Evolutionary conservation across 2,113 vertebrate species (phyloP), one percentile per base, ranked within the genome.

Genomic region (Chlamydotis undulata): DNA sequence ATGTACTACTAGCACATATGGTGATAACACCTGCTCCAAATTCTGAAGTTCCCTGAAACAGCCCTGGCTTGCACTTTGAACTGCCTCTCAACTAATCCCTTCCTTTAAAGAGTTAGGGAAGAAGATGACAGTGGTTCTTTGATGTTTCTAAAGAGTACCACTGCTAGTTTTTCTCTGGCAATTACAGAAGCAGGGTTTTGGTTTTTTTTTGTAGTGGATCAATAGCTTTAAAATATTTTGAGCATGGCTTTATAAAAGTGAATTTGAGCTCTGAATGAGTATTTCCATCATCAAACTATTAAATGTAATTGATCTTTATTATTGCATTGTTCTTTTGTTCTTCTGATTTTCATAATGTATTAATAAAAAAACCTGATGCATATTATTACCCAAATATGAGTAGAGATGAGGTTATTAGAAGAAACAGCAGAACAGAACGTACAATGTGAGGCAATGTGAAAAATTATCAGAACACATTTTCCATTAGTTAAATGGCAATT

Each of bases 11-110:
- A 89, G 61, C 90, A 93, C 91, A 96, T 96, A 77, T 93, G 89
- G 95, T 84, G 96, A 90, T 96, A 89, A 81, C 96, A 97, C 96
- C 95, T 97, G 96, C 94, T 97, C 83, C 29, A 33, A 78, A 96
- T 97, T 96, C 93, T 84, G 89, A 78, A 92, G 84, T 93, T 93
- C 78, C 31, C 64, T 92, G 83, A 86, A 95, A 95, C 56, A 90
- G 79, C 73, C 90, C 92, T 93, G 83, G 45, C 83, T 95, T 97
- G 84, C 82, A 95, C 90, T 97, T 96, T 97, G 94, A 96, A 95
- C 90, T 96, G 71, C 83, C 67, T 96, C 87, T 96, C 89, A 88
- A 93, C 71, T 96, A 97, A 97, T 97, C 91, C 89, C 55, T 94
- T 93, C 71, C 33, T 94, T 94, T 94, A 95, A 95, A 95, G 92